Evolutionary conservation across 2,797 vertebrate species (phyloP).

Genomic region (Dromococcyx pavoninus): DNA sequence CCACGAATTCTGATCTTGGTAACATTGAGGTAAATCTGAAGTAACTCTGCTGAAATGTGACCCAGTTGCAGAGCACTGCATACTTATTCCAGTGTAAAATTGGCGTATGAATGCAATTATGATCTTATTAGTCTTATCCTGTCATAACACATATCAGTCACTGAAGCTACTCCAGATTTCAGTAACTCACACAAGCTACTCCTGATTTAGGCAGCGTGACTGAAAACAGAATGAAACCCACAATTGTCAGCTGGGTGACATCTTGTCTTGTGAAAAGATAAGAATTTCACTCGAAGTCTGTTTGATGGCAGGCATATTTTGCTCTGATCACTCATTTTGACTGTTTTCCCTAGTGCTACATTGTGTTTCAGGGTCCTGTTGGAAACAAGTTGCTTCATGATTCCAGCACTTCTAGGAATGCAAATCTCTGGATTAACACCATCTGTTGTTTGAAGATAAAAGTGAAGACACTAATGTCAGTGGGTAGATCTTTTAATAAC

Average conservation of each 20-base stretch:
- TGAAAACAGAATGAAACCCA: background rate
- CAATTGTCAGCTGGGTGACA: background rate
- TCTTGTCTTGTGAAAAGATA: background rate
- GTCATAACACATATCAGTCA: background rate
- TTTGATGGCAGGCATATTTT: background rate
- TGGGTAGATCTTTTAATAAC: slow-evolving; percentile 6
- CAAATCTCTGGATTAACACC: slow-evolving; percentile 57
- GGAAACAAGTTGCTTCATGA: slow-evolving; percentile 40
- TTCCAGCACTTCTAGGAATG: slow-evolving; percentile 47
- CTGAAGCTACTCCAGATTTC: background rate
- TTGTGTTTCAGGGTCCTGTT: background rate
- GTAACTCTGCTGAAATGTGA: background rate
- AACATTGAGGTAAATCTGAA: slow-evolving; percentile 5
- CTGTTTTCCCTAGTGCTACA: background rate
- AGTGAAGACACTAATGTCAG: slow-evolving; percentile 22
- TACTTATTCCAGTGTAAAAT: background rate
- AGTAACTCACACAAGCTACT: background rate
- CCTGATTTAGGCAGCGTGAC: background rate
- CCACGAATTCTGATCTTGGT: background rate
- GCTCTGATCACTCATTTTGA: background rate
- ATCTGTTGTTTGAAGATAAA: slow-evolving; percentile 66
- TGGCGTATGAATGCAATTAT: rapidly evolving
- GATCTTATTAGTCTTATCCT: background rate
- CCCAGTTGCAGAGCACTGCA: background rate
- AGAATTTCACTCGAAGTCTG: background rate